Evolutionary conservation across 2,113 vertebrate genomes (phyloP).

Genomic region (Lophochroa leadbeateri): DNA sequence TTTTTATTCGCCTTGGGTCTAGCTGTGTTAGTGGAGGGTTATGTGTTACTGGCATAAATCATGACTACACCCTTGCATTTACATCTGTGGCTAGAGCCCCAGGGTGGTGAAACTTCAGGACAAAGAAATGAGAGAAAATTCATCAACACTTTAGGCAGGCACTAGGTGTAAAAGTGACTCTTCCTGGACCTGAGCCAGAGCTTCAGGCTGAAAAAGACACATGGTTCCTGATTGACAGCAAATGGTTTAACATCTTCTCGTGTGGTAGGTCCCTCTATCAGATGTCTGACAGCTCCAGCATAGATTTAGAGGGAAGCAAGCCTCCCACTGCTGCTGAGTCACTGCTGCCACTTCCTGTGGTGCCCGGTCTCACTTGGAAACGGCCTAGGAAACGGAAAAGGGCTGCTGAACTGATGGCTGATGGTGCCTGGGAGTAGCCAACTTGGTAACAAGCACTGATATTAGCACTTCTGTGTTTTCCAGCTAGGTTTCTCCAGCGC

Average conservation of each 20-base stretch:
- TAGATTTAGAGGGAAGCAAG: neutral
- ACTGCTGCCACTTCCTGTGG: neutral
- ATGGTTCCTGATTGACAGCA: neutral
- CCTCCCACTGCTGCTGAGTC: neutral
- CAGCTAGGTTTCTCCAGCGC: neutral
- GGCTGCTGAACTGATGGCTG: neutral
- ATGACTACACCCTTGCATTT: neutral
- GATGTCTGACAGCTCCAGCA: neutral
- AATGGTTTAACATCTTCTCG: neutral
- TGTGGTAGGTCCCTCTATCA: neutral
- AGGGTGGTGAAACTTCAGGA: neutral
- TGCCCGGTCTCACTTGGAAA: neutral
- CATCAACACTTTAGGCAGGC: neutral
- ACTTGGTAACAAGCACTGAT: fast-evolving
- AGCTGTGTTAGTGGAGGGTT: neutral
- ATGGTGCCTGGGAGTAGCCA: neutral
- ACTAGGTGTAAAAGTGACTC: neutral
- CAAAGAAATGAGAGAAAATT: neutral
- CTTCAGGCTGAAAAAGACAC: neutral
- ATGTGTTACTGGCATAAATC: neutral
- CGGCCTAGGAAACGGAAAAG: neutral
- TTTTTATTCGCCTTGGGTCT: neutral
- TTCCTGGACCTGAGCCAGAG: neutral
- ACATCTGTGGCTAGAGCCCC: neutral
- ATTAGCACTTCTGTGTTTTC: neutral